A percentile compares a stretch with the other conserved stretches of the same genome.
Conservation (phyloP, 2,888 invertebrate genomes). For the Octodonta nipae region DNA sequence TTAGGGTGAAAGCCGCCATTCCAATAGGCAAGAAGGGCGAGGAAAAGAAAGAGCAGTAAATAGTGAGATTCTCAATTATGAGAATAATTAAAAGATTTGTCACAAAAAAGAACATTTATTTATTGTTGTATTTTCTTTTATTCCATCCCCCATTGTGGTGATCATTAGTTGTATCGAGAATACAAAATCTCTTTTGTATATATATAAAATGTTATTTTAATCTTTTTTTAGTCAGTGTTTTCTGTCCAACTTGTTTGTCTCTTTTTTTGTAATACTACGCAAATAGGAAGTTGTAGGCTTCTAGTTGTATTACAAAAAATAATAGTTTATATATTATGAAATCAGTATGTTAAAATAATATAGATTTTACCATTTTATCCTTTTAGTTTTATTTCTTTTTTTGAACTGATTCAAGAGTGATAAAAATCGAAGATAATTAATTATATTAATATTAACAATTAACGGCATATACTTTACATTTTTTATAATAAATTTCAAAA, state of each 20-base stretch:
- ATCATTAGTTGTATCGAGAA: constrained; percentile 6
- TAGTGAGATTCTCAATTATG: constrained; percentile 6
- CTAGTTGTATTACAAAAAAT: constrained; percentile 16
- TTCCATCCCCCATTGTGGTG: constrained; percentile 17
- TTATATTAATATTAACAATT: too few relatives aligned
- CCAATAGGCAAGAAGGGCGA: constrained; percentile 79
- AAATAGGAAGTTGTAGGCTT: constrained; percentile 9
- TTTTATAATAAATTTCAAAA: too few relatives aligned
- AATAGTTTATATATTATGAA: too few relatives aligned
- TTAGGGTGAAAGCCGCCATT: constrained; percentile 74
- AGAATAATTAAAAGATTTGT: too few relatives aligned
- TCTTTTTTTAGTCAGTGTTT: constrained; percentile 12
- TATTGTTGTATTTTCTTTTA: constrained; percentile 17
- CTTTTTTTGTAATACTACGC: constrained; percentile 19
- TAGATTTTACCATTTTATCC: too few relatives aligned
- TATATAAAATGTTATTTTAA: constrained; percentile 18
- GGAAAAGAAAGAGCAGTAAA: constrained; percentile 73
- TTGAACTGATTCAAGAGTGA: too few relatives aligned
- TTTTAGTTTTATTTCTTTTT: too few relatives aligned
- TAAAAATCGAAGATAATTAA: too few relatives aligned
- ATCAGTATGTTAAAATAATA: too few relatives aligned
- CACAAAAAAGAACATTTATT: too few relatives aligned
- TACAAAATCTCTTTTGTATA: constrained; percentile 11
- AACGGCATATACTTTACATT: too few relatives aligned
- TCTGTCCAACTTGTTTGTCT: constrained; percentile 12